A percentile compares a stretch with the other conserved stretches of the same genome.
Conservation (phyloP, 1,140 invertebrate species). For the Cryptotermes secundus region DNA sequence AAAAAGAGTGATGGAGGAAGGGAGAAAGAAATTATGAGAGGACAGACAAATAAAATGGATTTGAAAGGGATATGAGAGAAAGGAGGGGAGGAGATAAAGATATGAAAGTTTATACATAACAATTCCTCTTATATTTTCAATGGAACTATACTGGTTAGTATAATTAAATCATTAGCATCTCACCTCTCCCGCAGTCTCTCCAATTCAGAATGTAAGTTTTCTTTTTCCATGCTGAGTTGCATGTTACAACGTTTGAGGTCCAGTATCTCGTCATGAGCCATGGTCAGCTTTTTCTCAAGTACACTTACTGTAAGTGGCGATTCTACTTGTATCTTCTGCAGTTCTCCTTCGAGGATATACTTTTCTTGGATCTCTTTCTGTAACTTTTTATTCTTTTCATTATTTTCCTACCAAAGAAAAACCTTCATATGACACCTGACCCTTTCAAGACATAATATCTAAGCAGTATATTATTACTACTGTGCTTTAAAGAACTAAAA, state of each 20-base stretch:
- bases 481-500: too few relatives aligned
- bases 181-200: background rate
- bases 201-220: background rate
- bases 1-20: too few relatives aligned
- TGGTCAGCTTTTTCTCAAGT: background rate
- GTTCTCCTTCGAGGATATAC: background rate
- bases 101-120: too few relatives aligned
- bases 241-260: background rate
- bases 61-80: too few relatives aligned
- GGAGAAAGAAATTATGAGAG: too few relatives aligned
- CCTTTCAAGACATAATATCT: too few relatives aligned
- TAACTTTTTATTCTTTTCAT: background rate
- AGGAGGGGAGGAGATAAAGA: too few relatives aligned
- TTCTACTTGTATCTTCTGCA: background rate
- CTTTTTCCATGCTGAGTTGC: background rate
- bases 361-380: constrained; percentile 16
- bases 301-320: background rate
- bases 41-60: too few relatives aligned
- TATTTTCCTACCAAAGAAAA: background rate
- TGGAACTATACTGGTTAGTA: too few relatives aligned
- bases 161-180: background rate
- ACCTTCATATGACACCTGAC: background rate
- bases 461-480: too few relatives aligned
- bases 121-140: too few relatives aligned
- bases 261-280: background rate